Base-by-base conservation (phyloP, 2,888 invertebrate species). In the Andrena fulva region DNA sequence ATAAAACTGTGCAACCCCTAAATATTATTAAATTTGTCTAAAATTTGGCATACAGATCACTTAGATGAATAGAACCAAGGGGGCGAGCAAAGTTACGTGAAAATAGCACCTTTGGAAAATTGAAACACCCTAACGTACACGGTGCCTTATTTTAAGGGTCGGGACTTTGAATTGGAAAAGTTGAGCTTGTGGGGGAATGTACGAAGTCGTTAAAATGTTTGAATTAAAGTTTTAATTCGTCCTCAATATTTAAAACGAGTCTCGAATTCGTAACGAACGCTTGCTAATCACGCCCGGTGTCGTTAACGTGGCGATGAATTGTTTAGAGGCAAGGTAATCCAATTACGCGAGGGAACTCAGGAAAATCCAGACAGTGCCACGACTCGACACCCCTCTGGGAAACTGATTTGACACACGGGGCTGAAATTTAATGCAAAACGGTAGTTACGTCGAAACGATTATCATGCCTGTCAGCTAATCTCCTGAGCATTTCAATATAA, bases 361-460 rank as follows among this genome's bases (percentile, higher is more conserved):
- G 52, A 64, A 76, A 79, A 73, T 74, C 62, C 67, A 63, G 60
- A 20, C 56, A 54, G 35, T 2, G 20, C 50, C 54, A 48, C n/a
- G 59, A 52, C 56, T 33, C 56, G 60, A 56, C 73, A 35, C 69
- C 69, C 67, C 74, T 50, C 5, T 31, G 74, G 85, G 83, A 80
- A 75, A 77, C 59, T 52, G 31, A 10, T 52, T 50, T 35, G 62
- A 35, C 27, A 27, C 68, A 27, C 24, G 52, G 67, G 69, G 50
- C 50, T 68, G 69, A 77, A 75, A 72, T 84, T 78, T 72, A 78
- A 84, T 73, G 81, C 84, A 67, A 68, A 71, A 75, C 67, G 27
- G n/a, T 80, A 71, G 59, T 81, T 64, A 62, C 56, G 48, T 69
- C 31, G 76, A 72, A 75, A 62, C 69, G 52, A 81, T 64, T 77